A percentile compares a stretch with the other conserved stretches of the same genome.
Conservation (phyloP, 2,797 vertebrate species). For the Liparis tanakae region DNA sequence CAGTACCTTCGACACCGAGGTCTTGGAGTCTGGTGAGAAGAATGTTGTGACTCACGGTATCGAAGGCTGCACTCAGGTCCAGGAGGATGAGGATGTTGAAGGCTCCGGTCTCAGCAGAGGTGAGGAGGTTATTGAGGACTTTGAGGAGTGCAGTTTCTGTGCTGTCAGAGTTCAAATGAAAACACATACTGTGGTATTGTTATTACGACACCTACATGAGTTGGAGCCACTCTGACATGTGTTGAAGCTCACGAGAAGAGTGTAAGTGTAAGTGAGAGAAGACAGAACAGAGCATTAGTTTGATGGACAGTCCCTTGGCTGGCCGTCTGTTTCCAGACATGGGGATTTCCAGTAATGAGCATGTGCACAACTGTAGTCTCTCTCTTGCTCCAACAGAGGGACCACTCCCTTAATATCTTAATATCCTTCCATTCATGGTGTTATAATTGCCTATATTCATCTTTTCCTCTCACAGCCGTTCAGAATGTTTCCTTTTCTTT, state of each 20-base stretch:
- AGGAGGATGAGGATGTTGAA: no score
- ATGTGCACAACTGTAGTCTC: conserved; percentile 62
- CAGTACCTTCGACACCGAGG: no score
- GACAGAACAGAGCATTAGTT: conserved; percentile 14
- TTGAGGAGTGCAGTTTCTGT: no score
- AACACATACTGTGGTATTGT: conserved; percentile 15
- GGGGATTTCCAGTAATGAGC: conserved; percentile 75
- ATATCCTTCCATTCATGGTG: conserved; percentile 29
- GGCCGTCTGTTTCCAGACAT: conserved; percentile 37
- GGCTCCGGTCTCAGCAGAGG: no score
- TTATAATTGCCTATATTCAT: neutral
- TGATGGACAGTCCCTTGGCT: conserved; percentile 46
- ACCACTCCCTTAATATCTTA: conserved; percentile 46
- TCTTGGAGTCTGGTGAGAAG: no score
- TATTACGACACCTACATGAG: conserved; percentile 20
- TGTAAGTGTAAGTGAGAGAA: conserved; percentile 15
- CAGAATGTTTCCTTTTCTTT: conserved; percentile 11
- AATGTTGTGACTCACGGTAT: no score
- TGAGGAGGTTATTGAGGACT: no score
- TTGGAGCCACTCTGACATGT: conserved; percentile 30
- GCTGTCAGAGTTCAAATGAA: conserved; percentile 1
- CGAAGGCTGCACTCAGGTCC: no score
- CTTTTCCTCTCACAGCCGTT: conserved; percentile 10
- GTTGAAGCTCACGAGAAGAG: conserved; percentile 18
- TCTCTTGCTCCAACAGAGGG: conserved; percentile 37